phyloP scores from a whole-genome alignment of 2,888 invertebrate genomes.

The Emesis furor region DNA sequence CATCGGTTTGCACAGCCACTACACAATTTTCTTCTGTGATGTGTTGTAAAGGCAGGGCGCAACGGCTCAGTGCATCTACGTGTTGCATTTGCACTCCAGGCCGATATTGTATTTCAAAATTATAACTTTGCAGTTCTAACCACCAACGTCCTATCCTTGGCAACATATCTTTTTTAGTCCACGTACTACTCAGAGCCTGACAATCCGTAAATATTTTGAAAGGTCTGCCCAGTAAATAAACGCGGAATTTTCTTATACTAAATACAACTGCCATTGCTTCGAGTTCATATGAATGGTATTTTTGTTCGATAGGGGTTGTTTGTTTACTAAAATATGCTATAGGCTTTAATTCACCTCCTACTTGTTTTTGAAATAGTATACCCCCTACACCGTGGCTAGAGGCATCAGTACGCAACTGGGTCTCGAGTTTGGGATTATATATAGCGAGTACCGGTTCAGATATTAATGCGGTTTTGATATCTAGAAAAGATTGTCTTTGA shows the following conservation, averaged over 20 bases:
- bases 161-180: conserved; percentile 25
- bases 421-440: too few species aligned
- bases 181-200: background rate
- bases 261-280: conserved; percentile 59
- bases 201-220: background rate
- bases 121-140: conserved; percentile 42
- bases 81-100: background rate
- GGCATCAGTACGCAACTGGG: too few species aligned
- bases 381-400: too few species aligned
- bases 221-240: background rate
- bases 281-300: conserved; percentile 56
- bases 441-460: too few species aligned
- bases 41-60: background rate
- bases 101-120: conserved; percentile 34
- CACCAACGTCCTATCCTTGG: conserved; percentile 62
- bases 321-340: background rate
- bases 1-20: background rate
- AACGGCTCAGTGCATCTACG: background rate
- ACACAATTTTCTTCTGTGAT: background rate
- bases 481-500: too few species aligned
- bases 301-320: conserved; percentile 21
- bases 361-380: too few species aligned
- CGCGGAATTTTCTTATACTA: conserved; percentile 52
- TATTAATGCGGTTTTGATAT: too few species aligned
- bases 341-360: too few species aligned